phyloP scores from a whole-genome alignment of 2,888 invertebrate species.

The Nomada ruficornis region DNA sequence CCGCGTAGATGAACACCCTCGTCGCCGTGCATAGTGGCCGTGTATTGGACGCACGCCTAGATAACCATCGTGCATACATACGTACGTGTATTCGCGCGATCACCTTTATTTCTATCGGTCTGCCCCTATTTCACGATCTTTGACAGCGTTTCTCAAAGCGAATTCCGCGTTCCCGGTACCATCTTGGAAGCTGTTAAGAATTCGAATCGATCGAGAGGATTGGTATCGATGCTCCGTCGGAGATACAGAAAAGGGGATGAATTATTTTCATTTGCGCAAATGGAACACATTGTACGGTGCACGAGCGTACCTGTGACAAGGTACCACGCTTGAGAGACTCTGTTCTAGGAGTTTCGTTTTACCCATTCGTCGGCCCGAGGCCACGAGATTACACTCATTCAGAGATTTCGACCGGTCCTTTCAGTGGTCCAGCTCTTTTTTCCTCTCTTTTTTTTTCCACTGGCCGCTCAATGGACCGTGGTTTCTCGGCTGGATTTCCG shows the following conservation, averaged over 20 bases:
- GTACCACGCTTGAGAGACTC: conserved; percentile 24
- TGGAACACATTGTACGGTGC: no score
- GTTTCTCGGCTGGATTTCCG: conserved; percentile 52
- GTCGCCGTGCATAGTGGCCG: background rate
- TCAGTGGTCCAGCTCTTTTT: conserved; percentile 46
- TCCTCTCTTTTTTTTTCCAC: conserved; percentile 40
- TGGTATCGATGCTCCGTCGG: no score
- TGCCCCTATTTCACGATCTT: background rate
- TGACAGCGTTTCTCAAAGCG: conserved; percentile 36
- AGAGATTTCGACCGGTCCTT: conserved; percentile 76
- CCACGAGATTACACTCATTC: conserved; percentile 82
- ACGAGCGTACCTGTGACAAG: no score
- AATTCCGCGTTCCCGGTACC: background rate
- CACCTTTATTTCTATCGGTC: conserved; percentile 19
- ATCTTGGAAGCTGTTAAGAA: background rate
- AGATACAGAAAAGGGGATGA: no score
- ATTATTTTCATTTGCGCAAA: no score
- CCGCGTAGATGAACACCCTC: conserved; percentile 49
- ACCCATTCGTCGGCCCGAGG: conserved; percentile 51
- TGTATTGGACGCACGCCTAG: background rate
- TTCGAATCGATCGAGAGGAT: no score
- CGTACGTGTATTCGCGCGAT: conserved; percentile 7
- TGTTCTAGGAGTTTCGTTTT: conserved; percentile 35
- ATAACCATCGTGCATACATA: background rate
- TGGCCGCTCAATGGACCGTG: conserved; percentile 60